Conservation (phyloP, 92 coral and sea anemone genomes). For the Pocillopora meandrina region DNA sequence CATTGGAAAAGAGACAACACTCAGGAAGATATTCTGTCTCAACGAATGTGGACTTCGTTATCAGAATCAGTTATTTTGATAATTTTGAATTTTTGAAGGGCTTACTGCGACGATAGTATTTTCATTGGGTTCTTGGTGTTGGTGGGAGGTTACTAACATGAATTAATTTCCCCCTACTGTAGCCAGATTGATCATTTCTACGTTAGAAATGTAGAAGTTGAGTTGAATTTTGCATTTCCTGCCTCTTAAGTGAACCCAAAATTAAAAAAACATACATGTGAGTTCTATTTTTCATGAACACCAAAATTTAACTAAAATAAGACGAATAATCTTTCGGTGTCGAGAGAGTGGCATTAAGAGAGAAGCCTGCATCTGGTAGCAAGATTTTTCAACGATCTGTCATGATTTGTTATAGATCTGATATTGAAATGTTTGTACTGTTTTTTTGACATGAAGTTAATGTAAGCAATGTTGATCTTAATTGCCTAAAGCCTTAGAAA, state of each 20-base stretch:
- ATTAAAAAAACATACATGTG: neutral
- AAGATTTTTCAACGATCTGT: neutral
- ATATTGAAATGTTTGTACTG: neutral
- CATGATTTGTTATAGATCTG: neutral
- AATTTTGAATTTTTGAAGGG: neutral
- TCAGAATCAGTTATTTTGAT: slow-evolving; percentile 10
- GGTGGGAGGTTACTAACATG: slow-evolving; percentile 8
- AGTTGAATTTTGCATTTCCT: slow-evolving; percentile 17
- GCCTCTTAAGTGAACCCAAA: neutral
- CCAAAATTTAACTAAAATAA: too few species aligned
- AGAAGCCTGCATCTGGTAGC: too few species aligned
- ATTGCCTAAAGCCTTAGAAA: neutral
- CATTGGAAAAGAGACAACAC: slow-evolving; percentile 2
- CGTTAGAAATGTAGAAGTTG: neutral
- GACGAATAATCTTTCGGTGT: too few species aligned
- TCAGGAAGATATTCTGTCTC: neutral
- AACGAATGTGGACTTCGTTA: neutral
- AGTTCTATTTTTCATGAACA: neutral
- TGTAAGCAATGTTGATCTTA: neutral
- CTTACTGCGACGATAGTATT: neutral
- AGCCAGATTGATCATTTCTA: neutral
- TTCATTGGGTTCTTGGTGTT: neutral
- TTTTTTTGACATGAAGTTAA: neutral
- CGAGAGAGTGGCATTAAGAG: too few species aligned
- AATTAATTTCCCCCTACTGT: neutral